Base-by-base conservation (phyloP, 2,888 invertebrate genomes). In the Temnothorax rugatulus region DNA sequence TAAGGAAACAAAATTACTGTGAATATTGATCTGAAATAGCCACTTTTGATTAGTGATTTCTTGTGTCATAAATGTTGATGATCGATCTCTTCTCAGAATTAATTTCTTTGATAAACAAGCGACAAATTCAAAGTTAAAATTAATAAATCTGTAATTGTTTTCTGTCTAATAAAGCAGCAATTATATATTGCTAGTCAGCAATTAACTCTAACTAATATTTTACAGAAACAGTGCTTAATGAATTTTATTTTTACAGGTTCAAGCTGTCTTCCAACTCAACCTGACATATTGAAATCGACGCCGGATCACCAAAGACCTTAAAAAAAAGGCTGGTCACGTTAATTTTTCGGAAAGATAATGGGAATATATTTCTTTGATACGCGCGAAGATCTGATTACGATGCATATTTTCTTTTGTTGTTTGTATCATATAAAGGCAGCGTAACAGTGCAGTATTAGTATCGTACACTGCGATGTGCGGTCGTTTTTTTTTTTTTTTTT, bases 271-370 rank as follows among this genome's bases (percentile, higher is more conserved):
- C 95, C 95, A 90, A 97, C 96, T 38, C 97, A 98, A 93, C 98
- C 98, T 2, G 98, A 98, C 93, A 98, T 98, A 90, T 95, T 98
- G 61, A 98, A 98, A 93, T 98, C 98, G 18, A 98, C 98, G 4
- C 98, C 98, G 9, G 98, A 98, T 94, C 98, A 98, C 94, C 97
- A 97, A 94, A 95, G 96, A 90, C 94, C 94, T 91, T 95, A 92
- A 57, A 54, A 93, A 88, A 92, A 91, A 87, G 63, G 77, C 88
- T 85, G 86, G 85, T 66, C 86, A 86, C 85, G 83, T 88, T 86
- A 88, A 86, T 81, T 82, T 86, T 64, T 86, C 64, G 75, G 59
- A 61, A 83, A 54, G 61, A 82, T 82, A 47, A 71, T 84, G 73
- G 73, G 34, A 82, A 84, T 74, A 63, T 74, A 69, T 79, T 68